Conservation (phyloP, 2,797 vertebrate genomes). For the Spondyliosoma cantharus region DNA sequence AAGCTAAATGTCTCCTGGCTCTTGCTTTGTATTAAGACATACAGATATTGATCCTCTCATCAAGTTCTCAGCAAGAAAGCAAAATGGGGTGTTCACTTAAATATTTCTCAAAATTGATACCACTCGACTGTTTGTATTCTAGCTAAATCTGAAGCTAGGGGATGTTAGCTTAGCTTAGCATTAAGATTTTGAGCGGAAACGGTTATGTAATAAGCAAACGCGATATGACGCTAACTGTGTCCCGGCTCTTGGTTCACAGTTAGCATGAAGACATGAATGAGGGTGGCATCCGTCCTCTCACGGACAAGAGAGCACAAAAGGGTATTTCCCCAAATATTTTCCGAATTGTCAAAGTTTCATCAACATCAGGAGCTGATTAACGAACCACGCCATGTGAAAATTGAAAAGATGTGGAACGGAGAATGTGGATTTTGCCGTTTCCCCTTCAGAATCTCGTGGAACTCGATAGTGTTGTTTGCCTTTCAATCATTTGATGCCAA, state of each 20-base stretch:
- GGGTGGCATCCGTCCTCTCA: slow-evolving; percentile 17
- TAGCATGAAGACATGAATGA: background rate
- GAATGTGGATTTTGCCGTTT: slow-evolving; percentile 32
- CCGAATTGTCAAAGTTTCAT: slow-evolving; percentile 30
- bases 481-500: slow-evolving; percentile 71
- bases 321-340: slow-evolving; percentile 2
- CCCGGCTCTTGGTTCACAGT: background rate
- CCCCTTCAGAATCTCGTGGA: slow-evolving; percentile 49
- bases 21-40: no score
- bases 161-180: slow-evolving; percentile 11
- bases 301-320: no score
- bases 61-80: no score
- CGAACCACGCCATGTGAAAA: slow-evolving; percentile 52
- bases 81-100: no score
- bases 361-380: slow-evolving; percentile 60
- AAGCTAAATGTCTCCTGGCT: no score
- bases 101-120: background rate
- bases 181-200: background rate
- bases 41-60: no score
- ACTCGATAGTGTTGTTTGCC: slow-evolving; percentile 71
- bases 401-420: slow-evolving; percentile 44
- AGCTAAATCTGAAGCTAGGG: background rate
- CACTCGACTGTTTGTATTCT: background rate
- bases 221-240: background rate
- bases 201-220: background rate